Conservation (phyloP, 2,113 vertebrate genomes). For the Planiliza haematocheilus region DNA sequence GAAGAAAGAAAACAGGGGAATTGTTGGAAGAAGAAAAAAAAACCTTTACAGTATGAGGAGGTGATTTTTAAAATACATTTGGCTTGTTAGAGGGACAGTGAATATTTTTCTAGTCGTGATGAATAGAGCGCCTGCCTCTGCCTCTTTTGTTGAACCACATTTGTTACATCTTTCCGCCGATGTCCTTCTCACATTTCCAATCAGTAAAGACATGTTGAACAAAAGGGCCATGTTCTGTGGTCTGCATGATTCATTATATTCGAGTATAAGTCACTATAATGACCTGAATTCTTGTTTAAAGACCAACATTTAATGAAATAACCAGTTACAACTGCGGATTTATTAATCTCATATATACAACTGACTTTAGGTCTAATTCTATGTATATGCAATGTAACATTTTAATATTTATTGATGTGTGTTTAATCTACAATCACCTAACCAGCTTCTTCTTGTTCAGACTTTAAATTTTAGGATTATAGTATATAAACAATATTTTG, state of each 20-base stretch:
- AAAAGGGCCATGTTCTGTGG: constrained; percentile 15
- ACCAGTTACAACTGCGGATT: too few species aligned
- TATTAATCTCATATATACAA: too few species aligned
- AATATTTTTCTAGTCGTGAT: constrained; percentile 43
- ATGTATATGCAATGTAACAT: too few species aligned
- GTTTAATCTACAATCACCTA: too few species aligned
- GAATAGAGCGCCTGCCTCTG: constrained; percentile 31
- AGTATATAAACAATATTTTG: too few species aligned
- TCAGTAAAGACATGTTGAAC: constrained; percentile 26
- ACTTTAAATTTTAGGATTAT: too few species aligned
- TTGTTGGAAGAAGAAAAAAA: constrained; percentile 34
- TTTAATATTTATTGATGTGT: too few species aligned
- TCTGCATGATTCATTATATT: constrained; percentile 8
- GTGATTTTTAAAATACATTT: constrained; percentile 53
- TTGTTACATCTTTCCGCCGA: constrained; percentile 29
- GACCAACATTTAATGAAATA: too few species aligned
- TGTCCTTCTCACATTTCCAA: constrained; percentile 11
- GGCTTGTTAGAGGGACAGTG: constrained; percentile 52
- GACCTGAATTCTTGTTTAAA: too few species aligned
- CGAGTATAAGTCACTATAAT: constrained; percentile 16
- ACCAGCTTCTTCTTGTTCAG: too few species aligned
- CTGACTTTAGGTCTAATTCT: too few species aligned
- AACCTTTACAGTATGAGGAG: constrained; percentile 37
- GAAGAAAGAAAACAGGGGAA: not conserved
- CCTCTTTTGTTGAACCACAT: constrained; percentile 50